phyloP scores from a whole-genome alignment of 2,888 invertebrate species.

The Temnothorax rugatulus region DNA sequence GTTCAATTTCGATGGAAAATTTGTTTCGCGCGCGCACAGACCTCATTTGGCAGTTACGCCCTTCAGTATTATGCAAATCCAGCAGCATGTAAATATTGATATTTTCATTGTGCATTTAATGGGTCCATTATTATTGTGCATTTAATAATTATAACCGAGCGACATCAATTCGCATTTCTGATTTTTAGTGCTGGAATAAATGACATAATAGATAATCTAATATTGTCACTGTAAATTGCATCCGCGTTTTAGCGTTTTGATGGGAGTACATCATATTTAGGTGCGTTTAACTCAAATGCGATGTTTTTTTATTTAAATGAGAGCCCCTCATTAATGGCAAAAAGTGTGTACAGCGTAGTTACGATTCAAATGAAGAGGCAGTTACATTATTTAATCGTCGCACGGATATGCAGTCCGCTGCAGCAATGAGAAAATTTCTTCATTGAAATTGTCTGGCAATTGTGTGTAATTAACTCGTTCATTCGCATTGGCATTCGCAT shows the following conservation, averaged over 20 bases:
- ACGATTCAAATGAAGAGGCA: constrained; percentile 34
- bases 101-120: constrained; percentile 8
- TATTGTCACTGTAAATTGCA: neutral
- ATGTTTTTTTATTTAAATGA: constrained; percentile 27
- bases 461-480: constrained; percentile 70
- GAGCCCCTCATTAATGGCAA: neutral
- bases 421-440: constrained; percentile 47
- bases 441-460: constrained; percentile 47
- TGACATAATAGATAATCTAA: constrained; percentile 8
- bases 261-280: neutral
- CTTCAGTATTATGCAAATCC: neutral
- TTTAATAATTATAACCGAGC: constrained; percentile 1
- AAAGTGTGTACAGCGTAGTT: neutral
- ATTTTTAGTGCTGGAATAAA: constrained; percentile 1
- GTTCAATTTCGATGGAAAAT: neutral
- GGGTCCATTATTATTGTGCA: neutral
- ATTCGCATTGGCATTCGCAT: constrained; percentile 54
- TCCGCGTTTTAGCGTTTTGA: neutral
- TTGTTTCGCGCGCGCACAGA: neutral
- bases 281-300: neutral
- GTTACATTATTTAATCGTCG: constrained; percentile 48
- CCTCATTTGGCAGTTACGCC: neutral
- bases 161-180: neutral
- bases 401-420: constrained; percentile 17
- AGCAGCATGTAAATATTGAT: neutral